A percentile compares a stretch with the other conserved stretches of the same genome.
Conservation (phyloP, 2,888 invertebrate species). For the Chelonus formosanus region DNA sequence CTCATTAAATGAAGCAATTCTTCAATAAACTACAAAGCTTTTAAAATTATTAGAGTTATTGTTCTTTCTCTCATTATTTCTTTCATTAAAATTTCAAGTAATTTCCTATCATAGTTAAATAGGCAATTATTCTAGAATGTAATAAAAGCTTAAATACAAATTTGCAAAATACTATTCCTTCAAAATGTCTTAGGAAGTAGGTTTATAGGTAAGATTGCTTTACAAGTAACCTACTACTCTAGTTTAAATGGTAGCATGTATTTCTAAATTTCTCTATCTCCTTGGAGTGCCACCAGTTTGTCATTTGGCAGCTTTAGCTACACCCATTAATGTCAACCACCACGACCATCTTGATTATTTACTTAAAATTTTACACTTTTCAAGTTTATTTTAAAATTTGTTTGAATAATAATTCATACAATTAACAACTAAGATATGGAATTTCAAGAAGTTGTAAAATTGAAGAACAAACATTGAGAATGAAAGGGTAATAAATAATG, state of each 20-base stretch:
- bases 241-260: slow-evolving; percentile 14
- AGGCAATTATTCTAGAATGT: too few relatives aligned
- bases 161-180: slow-evolving; percentile 8
- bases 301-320: slow-evolving; percentile 25
- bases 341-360: slow-evolving; percentile 17
- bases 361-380: slow-evolving; percentile 13
- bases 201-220: slow-evolving; percentile 26
- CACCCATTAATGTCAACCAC: slow-evolving; percentile 22
- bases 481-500: slow-evolving; percentile 1
- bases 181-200: slow-evolving; percentile 3
- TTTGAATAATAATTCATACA: slow-evolving; percentile 1
- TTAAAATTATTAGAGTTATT: too few relatives aligned
- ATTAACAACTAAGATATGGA: slow-evolving; percentile 3
- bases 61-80: too few relatives aligned
- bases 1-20: too few relatives aligned
- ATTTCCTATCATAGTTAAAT: too few relatives aligned
- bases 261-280: slow-evolving; percentile 25
- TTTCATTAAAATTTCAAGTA: too few relatives aligned
- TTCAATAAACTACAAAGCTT: too few relatives aligned
- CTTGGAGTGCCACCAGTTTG: not conserved
- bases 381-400: not conserved
- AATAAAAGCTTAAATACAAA: not conserved
- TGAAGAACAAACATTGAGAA: not conserved
- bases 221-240: slow-evolving; percentile 25
- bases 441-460: not conserved